phyloP scores from a whole-genome alignment of 2,797 vertebrate species.

The Diplodus sargus region DNA sequence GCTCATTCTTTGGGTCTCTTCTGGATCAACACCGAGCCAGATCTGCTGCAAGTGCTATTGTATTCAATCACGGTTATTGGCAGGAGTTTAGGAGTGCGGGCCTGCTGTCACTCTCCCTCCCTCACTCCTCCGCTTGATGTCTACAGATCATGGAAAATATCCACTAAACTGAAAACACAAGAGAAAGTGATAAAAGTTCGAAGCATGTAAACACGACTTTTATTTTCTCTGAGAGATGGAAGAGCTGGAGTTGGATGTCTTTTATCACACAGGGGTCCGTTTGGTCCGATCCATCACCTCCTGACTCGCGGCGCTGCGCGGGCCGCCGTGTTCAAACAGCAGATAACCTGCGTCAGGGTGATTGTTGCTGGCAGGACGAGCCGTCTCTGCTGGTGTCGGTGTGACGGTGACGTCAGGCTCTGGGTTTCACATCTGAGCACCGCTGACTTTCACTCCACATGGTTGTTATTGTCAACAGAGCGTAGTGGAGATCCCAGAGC shows the following conservation, averaged over 20 bases:
- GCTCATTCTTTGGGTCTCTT: constrained; percentile 3
- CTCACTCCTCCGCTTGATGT: constrained; percentile 22
- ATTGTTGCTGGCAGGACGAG: constrained; percentile 67
- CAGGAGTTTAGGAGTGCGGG: constrained; percentile 24
- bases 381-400: constrained; percentile 58
- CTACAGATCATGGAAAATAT: constrained; percentile 55
- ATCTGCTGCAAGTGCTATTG: constrained; percentile 33
- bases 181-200: constrained; percentile 40
- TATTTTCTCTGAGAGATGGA: constrained; percentile 49
- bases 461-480: constrained; percentile 57
- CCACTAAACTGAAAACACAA: constrained; percentile 52
- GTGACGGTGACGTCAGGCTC: constrained; percentile 66
- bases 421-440: constrained; percentile 47
- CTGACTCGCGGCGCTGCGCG: constrained; percentile 12
- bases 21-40: constrained; percentile 32
- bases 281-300: constrained; percentile 60
- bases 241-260: constrained; percentile 46
- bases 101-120: constrained; percentile 10
- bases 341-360: constrained; percentile 67
- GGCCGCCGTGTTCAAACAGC: constrained; percentile 48
- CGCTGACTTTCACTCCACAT: constrained; percentile 57
- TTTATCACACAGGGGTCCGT: constrained; percentile 57
- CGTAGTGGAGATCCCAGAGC: constrained; percentile 34
- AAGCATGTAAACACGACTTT: constrained; percentile 65
- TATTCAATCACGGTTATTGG: constrained; percentile 35